Conservation (phyloP, 2,888 invertebrate species). For the Pocota personata region DNA sequence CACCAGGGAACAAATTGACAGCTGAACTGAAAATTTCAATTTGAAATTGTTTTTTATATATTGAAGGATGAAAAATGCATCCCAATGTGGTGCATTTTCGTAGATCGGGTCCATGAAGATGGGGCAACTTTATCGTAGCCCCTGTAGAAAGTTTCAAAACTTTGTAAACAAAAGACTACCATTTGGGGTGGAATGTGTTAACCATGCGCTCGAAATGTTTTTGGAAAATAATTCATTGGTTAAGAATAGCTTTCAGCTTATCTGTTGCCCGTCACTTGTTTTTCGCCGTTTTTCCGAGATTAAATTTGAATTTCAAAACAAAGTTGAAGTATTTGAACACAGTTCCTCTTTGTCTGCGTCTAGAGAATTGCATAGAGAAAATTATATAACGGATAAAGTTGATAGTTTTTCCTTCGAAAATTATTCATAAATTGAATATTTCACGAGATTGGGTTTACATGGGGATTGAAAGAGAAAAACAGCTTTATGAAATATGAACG, state of each 20-base stretch:
- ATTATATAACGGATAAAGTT: conserved; percentile 18
- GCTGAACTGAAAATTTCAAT: conserved; percentile 56
- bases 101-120: background rate
- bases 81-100: background rate
- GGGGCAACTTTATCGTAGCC: conserved; percentile 11
- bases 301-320: conserved; percentile 4
- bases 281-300: background rate
- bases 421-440: conserved; percentile 56
- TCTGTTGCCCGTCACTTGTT: background rate
- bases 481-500: background rate
- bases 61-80: conserved; percentile 3
- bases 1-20: conserved; percentile 41
- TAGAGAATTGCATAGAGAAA: background rate
- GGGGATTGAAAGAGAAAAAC: background rate
- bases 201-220: conserved; percentile 35
- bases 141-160: conserved; percentile 17
- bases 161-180: conserved; percentile 1
- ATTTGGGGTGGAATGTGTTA: conserved; percentile 12
- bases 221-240: conserved; percentile 33
- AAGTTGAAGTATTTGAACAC: background rate
- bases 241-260: background rate
- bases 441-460: conserved; percentile 26
- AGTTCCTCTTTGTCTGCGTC: background rate
- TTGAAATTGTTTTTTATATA: conserved; percentile 23
- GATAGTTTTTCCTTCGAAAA: conserved; percentile 29